Base-by-base conservation (phyloP, 2,888 invertebrate genomes). In the Meghimatium bilineatum region DNA sequence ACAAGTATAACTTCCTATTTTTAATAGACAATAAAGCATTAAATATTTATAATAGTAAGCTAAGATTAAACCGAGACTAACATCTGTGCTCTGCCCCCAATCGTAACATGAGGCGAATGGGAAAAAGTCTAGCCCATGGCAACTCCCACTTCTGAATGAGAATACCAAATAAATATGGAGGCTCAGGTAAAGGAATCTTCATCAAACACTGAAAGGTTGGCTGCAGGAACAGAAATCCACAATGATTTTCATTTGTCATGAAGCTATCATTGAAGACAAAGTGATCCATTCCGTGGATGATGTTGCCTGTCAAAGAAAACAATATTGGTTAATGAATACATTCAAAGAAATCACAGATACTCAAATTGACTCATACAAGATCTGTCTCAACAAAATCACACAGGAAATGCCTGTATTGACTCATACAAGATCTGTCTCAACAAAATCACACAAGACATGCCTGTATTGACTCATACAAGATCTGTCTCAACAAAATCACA, bases 1-100 rank as follows among this genome's bases (percentile, higher is more conserved):
- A 8, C 44, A 44, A 44, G 12, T 44, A 44, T 44, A 44, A 44
- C 44, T 44, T 44, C 12, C 44, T 44, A 44, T 44, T 44, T 44
- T 44, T 44, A 44, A 44, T 12, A 44, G 12, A 44, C 44, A 44
- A 12, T n/a, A 44, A 56, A 56, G 20, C 20, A 20, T 23, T 17
- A 56, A 20, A 56, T 56, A 56, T 56, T 56, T 56, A 56, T 56
- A 17, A 56, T 23, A 38, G 3, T 71, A 38, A 71, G 12, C 10
- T 14, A 71, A 23, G 32, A 32, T 32, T 3, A 72, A 23, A 74
- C 6, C 74, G 85, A 38, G 34, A 89, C 93, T 92, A 90, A 94
- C 94, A 97, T 86, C 97, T 95, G 94, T 96, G 97, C 92, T 97
- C 96, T 5, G 97, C 97, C 2, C 97, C 97, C 56, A 97, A 94